Percentiles rank a stretch among this genome's conserved stretches.
Conservation (phyloP, 2,797 vertebrate genomes). For the Buphagus erythrorhynchus region DNA sequence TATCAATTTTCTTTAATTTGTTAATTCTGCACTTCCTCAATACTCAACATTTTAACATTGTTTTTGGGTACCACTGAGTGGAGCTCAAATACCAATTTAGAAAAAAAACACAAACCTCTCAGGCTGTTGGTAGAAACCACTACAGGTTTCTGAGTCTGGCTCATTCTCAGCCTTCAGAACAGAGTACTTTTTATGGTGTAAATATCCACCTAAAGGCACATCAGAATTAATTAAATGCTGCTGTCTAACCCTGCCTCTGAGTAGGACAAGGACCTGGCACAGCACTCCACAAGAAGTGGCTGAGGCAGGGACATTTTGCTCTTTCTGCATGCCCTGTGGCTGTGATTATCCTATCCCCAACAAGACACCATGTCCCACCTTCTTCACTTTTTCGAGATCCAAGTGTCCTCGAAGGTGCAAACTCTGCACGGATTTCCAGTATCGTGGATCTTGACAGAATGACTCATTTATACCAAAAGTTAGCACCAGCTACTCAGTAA, state of each 20-base stretch:
- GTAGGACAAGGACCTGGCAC: not conserved
- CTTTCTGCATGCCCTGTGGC: not conserved
- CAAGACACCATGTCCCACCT: not conserved
- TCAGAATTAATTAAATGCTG: not conserved
- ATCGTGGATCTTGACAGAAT: not conserved
- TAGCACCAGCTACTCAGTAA: not conserved
- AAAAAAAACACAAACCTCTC: not conserved
- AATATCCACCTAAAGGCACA: not conserved
- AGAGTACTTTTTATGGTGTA: not conserved
- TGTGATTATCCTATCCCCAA: not conserved
- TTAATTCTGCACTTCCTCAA: not conserved
- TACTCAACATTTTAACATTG: not conserved
- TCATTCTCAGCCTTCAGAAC: not conserved
- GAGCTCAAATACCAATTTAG: constrained; percentile 58
- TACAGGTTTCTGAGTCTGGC: not conserved
- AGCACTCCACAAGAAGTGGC: not conserved
- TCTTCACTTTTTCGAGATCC: not conserved
- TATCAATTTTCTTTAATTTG: not conserved
- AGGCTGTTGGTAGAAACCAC: not conserved
- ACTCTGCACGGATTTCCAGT: not conserved
- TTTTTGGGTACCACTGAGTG: constrained; percentile 48
- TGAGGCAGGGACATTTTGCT: not conserved
- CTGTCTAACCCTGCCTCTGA: not conserved
- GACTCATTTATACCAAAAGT: not conserved
- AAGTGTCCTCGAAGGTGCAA: not conserved